A percentile compares a stretch with the other conserved stretches of the same genome.
Conservation (phyloP, 2,888 invertebrate genomes). For the Drosophila meridionalis region DNA sequence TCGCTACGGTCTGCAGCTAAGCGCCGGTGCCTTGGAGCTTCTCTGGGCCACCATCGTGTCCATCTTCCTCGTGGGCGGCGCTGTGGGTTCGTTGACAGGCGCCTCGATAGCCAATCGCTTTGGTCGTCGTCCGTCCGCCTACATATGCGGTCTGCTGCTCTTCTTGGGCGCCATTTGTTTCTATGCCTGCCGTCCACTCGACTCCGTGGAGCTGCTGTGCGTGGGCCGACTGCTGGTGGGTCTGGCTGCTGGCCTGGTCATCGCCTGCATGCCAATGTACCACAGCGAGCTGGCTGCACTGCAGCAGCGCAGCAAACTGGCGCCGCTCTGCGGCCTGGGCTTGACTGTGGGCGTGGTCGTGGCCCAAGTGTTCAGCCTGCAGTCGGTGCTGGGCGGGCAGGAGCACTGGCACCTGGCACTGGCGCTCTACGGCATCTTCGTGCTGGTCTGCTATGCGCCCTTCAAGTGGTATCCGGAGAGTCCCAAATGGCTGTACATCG, state of each 20-base stretch:
- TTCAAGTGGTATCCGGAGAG: slow-evolving; percentile 92
- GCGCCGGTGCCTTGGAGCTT: slow-evolving; percentile 86
- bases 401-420: slow-evolving; percentile 91
- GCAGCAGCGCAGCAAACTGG: slow-evolving; percentile 91
- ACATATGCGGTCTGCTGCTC: slow-evolving; percentile 89
- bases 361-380: slow-evolving; percentile 82
- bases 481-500: slow-evolving; percentile 93
- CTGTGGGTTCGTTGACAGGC: slow-evolving; percentile 93
- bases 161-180: slow-evolving; percentile 90
- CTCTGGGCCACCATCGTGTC: slow-evolving; percentile 94
- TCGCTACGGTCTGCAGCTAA: slow-evolving; percentile 87
- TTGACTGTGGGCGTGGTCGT: slow-evolving; percentile 84
- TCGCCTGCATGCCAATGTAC: slow-evolving; percentile 96
- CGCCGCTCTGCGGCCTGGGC: slow-evolving; percentile 88
- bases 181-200: slow-evolving; percentile 87
- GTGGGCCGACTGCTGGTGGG: slow-evolving; percentile 92
- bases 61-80: slow-evolving; percentile 95
- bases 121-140: slow-evolving; percentile 88
- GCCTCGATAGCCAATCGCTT: slow-evolving; percentile 90
- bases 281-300: slow-evolving; percentile 93
- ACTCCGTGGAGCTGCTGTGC: slow-evolving; percentile 92
- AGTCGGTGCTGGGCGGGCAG: slow-evolving; percentile 86
- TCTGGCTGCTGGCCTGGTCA: slow-evolving; percentile 91
- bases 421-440: slow-evolving; percentile 89
- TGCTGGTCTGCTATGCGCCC: slow-evolving; percentile 88